Evolutionary conservation across 2,113 vertebrate genomes (phyloP), one percentile per base, ranked within the genome.

Genomic region (Pangasianodon gigas): DNA sequence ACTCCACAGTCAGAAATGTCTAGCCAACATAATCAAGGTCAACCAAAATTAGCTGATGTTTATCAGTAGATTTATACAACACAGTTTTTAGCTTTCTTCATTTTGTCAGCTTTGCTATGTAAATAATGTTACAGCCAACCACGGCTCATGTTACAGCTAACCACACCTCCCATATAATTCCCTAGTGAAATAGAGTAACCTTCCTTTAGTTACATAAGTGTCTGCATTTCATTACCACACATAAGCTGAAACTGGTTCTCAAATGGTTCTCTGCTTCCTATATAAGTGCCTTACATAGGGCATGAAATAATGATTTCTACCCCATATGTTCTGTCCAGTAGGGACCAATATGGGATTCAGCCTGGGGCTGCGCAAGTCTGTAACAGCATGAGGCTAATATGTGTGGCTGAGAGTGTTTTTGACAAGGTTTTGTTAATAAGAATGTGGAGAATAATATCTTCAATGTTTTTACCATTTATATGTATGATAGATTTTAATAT

Each of bases 371-470:
- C 37, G 16, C 51, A 82, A 32, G 52, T 56, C 51, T 93, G 92
- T 94, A 96, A 94, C 95, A 95, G 94, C 94, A 94, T 95, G 95
- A 94, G 90, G 93, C 94, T 96, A 94, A 95, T 96, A 95, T 95
- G 92, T 90, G 92, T 94, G 94, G 93, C 93, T 95, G 94, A 82
- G 29, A 32, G 16, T 51, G 24, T 80, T 80, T 96, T 95, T 95
- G 94, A 94, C 93, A 96, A 95, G 94, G 94, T 95, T 94, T 94
- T 93, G 89, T 91, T 95, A 93, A 95, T 95, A 93, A 95, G 92
- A 93, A 89, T 94, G 92, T 90, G 90, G 89, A 85, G 92, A 86
- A 91, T 92, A 91, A 92, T 94, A 93, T 95, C 91, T 94, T 95
- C 91, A 94, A 93, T 93, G 93, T 93, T 94, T 93, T 94, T 94